These are phyloP conservation scores for Echinarachnius parma DNA, from an alignment of 53 echinoderm and acorn worm species.

Conservation along the genomic window DNA sequence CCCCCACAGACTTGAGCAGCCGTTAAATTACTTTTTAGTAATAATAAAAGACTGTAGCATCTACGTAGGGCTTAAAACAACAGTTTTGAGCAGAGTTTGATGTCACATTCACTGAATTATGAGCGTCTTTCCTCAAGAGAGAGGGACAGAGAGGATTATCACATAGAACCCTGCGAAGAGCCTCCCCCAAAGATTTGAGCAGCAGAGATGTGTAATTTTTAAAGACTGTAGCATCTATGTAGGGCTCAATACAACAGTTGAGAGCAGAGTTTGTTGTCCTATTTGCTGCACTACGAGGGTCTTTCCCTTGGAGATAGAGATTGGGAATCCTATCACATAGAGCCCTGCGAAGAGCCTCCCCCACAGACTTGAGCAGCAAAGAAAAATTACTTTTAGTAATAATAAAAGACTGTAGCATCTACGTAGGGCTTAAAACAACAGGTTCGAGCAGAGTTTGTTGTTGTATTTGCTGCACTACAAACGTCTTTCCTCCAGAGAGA, in stretches of 20 bases:
- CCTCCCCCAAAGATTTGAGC: conserved; percentile 11
- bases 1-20: conserved; percentile 17
- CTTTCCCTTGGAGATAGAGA: conserved; percentile 29
- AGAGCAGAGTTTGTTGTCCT: conserved; percentile 40
- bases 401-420: no score
- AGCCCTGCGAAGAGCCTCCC: not conserved
- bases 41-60: no score
- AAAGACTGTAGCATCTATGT: no score
- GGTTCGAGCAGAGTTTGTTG: no score
- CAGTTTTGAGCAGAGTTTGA: conserved; percentile 31
- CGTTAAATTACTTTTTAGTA: no score
- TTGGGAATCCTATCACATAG: conserved; percentile 16
- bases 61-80: conserved; percentile 43
- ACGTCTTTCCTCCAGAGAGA: no score
- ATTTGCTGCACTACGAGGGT: conserved; percentile 33
- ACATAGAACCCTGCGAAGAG: conserved; percentile 14
- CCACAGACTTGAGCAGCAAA: conserved; percentile 9
- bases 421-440: no score
- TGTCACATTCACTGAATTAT: conserved; percentile 34
- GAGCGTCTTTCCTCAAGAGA: conserved; percentile 34
- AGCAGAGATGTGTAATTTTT: no score
- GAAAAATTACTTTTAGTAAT: not conserved
- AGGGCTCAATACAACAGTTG: conserved; percentile 39
- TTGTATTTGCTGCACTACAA: no score
- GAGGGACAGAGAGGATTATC: conserved; percentile 17